Base-by-base conservation (phyloP, 2,113 vertebrate genomes). In the Cyprinodon brontotheroides region DNA sequence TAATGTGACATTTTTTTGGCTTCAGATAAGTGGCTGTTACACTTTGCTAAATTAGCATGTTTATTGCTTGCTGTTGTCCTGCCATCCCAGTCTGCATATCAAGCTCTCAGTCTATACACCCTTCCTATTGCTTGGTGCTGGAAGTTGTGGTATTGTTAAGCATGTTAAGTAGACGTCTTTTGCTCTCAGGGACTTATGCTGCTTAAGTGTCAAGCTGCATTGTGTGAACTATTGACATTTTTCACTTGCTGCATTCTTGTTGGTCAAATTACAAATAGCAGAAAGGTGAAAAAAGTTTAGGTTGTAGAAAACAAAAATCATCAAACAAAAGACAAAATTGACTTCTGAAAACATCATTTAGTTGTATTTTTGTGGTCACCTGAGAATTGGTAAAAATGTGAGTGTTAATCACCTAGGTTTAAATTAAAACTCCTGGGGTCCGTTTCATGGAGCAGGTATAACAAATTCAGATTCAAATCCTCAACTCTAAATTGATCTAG, bases 21-120 rank as follows among this genome's bases (percentile, higher is more conserved):
- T 83, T 20, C 69, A 68, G 89, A 93, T 92, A 93, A 94, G 77
- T 89, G 90, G 79, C 85, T 79, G 81, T 86, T 87, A 85, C 86
- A 89, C 81, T 85, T 79, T 74, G 75, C 84, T 77, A 87, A 93
- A 94, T 94, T 93, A 93, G 88, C 93, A 93, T 94, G 93, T 93
- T 93, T 94, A 94, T 94, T 94, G 85, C 91, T 93, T 88, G 89
- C 81, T 87, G 87, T 90, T 87, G 91, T 86, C 85, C 82, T 53
- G 87, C 83, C 77, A 89, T 80, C 80, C 85, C 73, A 82, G 87
- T 93, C 92, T 94, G 85, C 93, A 95, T 93, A 93, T 93, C 89
- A 89, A 91, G 80, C 89, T 88, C 59, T 68, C 36, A 78, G 85
- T 82, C 83, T 75, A 77, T 68, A 68, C 57, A 62, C 11, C 65